Evolutionary conservation across 2,888 invertebrate genomes (phyloP).

Genomic region (Patella ulyssiponensis): DNA sequence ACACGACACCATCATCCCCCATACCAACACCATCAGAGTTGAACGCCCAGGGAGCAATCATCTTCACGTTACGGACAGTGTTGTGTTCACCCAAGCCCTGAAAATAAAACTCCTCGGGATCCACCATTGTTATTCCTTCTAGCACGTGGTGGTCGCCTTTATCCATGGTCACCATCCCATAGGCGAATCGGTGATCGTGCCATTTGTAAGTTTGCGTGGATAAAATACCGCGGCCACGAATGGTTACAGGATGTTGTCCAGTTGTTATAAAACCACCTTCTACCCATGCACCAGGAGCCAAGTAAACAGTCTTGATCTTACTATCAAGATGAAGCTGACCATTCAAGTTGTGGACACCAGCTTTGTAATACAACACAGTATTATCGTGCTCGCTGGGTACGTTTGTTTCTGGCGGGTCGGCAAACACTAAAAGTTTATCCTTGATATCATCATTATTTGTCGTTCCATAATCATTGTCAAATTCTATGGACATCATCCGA

Average conservation of each 20-base stretch:
- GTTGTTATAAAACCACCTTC: conserved; percentile 28
- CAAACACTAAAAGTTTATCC: conserved; percentile 34
- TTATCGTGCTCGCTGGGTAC: conserved; percentile 21
- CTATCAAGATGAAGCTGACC: conserved; percentile 25
- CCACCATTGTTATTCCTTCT: conserved; percentile 29
- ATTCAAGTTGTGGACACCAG: conserved; percentile 30
- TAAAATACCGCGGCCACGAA: conserved; percentile 29
- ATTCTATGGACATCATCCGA: conserved; percentile 35
- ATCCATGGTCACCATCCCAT: conserved; percentile 24
- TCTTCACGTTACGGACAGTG: conserved; percentile 28
- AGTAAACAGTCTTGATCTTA: conserved; percentile 25
- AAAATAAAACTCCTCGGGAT: conserved; percentile 14
- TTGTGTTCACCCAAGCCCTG: conserved; percentile 17
- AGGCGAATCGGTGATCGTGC: conserved; percentile 20
- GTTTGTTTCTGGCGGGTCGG: conserved; percentile 30
- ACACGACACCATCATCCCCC: conserved; percentile 25
- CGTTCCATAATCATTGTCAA: conserved; percentile 32
- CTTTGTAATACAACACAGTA: conserved; percentile 28
- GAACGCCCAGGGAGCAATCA: conserved; percentile 28
- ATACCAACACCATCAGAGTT: conserved; percentile 27
- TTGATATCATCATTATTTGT: conserved; percentile 23
- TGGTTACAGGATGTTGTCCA: conserved; percentile 16
- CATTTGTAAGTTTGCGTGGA: conserved; percentile 17
- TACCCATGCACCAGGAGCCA: conserved; percentile 31
- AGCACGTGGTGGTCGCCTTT: conserved; percentile 23